Conservation (phyloP, 2,113 vertebrate species). For the Podocnemis expansa region DNA sequence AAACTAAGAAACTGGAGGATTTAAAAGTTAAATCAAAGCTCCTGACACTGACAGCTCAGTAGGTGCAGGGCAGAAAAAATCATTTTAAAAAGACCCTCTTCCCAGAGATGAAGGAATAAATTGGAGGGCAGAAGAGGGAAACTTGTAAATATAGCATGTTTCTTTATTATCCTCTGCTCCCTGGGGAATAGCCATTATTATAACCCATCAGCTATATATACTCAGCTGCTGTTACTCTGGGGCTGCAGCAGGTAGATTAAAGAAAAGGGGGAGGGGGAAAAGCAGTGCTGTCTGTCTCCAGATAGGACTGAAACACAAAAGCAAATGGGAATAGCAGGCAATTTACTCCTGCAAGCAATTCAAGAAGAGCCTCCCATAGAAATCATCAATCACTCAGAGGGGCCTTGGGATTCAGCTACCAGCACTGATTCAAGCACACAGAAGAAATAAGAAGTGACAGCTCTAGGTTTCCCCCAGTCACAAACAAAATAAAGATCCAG, state of each 20-base stretch:
- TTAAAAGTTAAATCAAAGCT: conserved; percentile 18
- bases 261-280: rapidly evolving
- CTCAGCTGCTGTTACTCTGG: conserved; percentile 33
- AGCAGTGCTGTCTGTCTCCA: not conserved
- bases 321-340: not conserved
- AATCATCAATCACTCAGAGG: not conserved
- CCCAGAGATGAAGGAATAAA: conserved; percentile 15
- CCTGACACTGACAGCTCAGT: not conserved
- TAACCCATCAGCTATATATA: conserved; percentile 26
- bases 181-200: conserved; percentile 39
- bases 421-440: not conserved
- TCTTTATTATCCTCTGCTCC: conserved; percentile 45
- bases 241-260: conserved; percentile 22
- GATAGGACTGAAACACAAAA: not conserved
- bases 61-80: not conserved
- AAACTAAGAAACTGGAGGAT: not conserved
- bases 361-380: not conserved
- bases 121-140: conserved; percentile 54
- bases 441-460: not conserved
- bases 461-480: not conserved
- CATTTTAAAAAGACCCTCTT: not conserved
- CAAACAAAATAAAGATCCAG: not conserved
- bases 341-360: not conserved
- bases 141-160: conserved; percentile 59
- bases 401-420: not conserved